Conservation (phyloP, 1,140 invertebrate genomes). For the Dendrolimus kikuchii region DNA sequence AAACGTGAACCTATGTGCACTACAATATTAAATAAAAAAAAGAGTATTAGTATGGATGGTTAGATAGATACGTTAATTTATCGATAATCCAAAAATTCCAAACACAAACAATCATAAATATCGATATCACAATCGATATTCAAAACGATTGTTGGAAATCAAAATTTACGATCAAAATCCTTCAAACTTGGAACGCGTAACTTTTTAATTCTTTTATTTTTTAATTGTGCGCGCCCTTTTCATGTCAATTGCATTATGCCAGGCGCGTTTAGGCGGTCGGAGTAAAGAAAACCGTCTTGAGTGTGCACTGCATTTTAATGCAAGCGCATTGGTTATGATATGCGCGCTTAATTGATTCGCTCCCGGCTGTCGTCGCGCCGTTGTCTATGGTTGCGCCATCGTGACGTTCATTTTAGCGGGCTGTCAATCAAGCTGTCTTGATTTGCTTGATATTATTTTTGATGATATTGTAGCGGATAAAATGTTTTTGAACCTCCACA, state of each 20-base stretch:
- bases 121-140: not conserved
- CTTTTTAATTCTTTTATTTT: conserved; percentile 4
- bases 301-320: conserved; percentile 14
- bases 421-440: too few relatives aligned
- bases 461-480: too few relatives aligned
- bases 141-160: conserved; percentile 1
- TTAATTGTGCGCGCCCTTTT: conserved; percentile 11
- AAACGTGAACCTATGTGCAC: too few relatives aligned
- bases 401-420: too few relatives aligned
- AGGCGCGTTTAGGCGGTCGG: conserved; percentile 8
- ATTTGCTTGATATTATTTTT: too few relatives aligned
- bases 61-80: not conserved
- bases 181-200: not conserved
- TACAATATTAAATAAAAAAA: too few relatives aligned
- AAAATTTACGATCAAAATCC: conserved; percentile 3
- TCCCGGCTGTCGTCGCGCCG: conserved; percentile 5
- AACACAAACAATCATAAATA: not conserved
- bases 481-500: too few relatives aligned
- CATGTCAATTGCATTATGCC: conserved; percentile 8
- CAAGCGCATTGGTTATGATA: conserved; percentile 1
- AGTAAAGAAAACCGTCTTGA: conserved; percentile 6
- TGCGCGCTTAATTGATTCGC: conserved; percentile 16
- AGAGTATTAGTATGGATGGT: too few relatives aligned
- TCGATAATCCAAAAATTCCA: not conserved
- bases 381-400: not conserved